Evolutionary conservation across 2,113 vertebrate genomes (phyloP), one percentile per base, ranked within the genome.

Genomic region (Baryphthengus martii): DNA sequence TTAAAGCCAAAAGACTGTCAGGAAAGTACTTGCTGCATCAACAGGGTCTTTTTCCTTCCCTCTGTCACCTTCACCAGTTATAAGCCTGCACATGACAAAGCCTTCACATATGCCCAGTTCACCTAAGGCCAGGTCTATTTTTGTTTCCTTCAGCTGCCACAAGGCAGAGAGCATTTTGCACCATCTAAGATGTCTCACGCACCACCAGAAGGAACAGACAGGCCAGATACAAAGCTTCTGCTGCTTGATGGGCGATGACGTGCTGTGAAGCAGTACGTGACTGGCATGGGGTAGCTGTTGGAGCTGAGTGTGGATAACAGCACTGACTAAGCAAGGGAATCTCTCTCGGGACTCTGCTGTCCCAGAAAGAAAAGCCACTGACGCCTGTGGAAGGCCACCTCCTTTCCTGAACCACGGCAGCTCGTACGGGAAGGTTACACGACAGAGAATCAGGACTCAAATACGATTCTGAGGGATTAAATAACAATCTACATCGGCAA

Each of bases 341-440:
- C 58, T 87, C 85, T 71, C 53, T 7, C 7, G 25, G 72, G 76
- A 89, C 44, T 45, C 44, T 68, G 59, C 72, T 82, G 47, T 40
- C 62, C 68, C 80, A 53, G 55, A 62, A 55, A 39, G 42, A 49
- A 56, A 26, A 40, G 49, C 59, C 71, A 52, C 1, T 0, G 29
- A 20, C 37, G 82, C 52, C 66, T 47, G 26, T 8, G 45, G 66
- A 72, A 61, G 55, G 90, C 28, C 61, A 77, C 7, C 39, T 63
- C 66, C 52, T 37, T 45, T 65, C 73, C 84, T 68, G 62, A 78
- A 13, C 50, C 24, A 31, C 0, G 0, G 59, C 76, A 81, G 68
- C 76, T 61, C 0, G 0, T 14, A 62, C 0, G 0, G 61, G 33
- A 63, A 78, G 61, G 84, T 55, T 74, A 49, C 0, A 0, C 35